Evolutionary conservation across 2,797 vertebrate species (phyloP), one percentile per base, ranked within the genome.

Genomic region (Fringilla coelebs): DNA sequence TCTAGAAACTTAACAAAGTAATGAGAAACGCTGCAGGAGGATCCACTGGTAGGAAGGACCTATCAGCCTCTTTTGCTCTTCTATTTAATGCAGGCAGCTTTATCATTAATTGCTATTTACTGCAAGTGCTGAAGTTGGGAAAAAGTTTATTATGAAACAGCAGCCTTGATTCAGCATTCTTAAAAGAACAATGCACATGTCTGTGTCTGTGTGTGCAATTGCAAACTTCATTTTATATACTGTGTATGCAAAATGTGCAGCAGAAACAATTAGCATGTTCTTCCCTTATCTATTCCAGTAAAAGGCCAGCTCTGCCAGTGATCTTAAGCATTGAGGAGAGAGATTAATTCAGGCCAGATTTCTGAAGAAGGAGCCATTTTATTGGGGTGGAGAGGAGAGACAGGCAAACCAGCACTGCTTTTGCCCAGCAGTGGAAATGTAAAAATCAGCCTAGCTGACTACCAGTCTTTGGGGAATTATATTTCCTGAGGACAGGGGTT

Each of bases 91-190:
- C 40, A 67, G 85, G 75, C 45, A 34, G 67, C 68, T 93, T 94
- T 96, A 82, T 83, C 84, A 65, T 93, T 94, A 93, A 85, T 77
- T 93, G 63, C 24, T 86, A 61, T 85, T 92, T 88, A 57, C 60
- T n/a, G 80, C 71, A 86, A 82, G 85, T 49, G 88, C 48, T 84
- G 85, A 87, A 89, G 52, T 25, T 76, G 34, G 71, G 78, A 21
- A 79, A 88, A 88, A 78, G 51, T 51, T 66, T 78, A 86, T 81
- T 60, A 41, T 2, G 60, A 58, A 89, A 45, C 19, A 82, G 52
- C 45, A 38, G 68, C 29, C 40, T 58, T 22, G 13, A 73, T 51
- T 81, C 43, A 49, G 62, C 60, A 10, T 72, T 55, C 65, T 62
- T 51, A 63, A 86, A 52, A 90, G 48, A 12, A 55, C 32, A 70